A percentile compares a stretch with the other conserved stretches of the same genome.
Conservation (phyloP, 2,888 invertebrate genomes). For the Lasioglossum leucozonium region DNA sequence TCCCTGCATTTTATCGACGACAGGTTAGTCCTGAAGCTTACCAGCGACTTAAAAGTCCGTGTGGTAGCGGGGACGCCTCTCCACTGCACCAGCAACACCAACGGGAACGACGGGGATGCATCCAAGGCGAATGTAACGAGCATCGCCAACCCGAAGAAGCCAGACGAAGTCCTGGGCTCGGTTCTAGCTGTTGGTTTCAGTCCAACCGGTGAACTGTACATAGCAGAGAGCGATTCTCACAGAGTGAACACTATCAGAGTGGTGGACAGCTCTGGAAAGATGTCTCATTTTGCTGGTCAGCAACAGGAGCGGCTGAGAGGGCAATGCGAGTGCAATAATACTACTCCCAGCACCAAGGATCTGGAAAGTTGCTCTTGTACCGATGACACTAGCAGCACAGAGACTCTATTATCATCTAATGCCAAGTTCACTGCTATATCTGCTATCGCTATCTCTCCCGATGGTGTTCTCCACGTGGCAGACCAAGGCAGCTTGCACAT, state of each 20-base stretch:
- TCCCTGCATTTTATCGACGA: conserved; percentile 98
- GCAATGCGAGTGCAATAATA: conserved; percentile 79
- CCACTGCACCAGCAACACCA: conserved; percentile 91
- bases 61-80: conserved; percentile 97
- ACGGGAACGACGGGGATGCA: conserved; percentile 73
- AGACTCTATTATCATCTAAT: conserved; percentile 94
- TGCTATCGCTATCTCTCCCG: conserved; percentile 96
- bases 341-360: conserved; percentile 78
- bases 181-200: conserved; percentile 96
- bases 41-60: conserved; percentile 95
- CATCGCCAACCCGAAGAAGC: conserved; percentile 86
- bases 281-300: conserved; percentile 96
- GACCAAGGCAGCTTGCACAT: conserved; percentile 97
- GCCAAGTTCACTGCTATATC: conserved; percentile 95
- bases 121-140: conserved; percentile 79
- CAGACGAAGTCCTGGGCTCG: conserved; percentile 91
- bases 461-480: conserved; percentile 97
- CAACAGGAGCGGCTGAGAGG: conserved; percentile 86
- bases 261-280: conserved; percentile 95
- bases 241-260: conserved; percentile 93
- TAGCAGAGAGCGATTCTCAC: conserved; percentile 96
- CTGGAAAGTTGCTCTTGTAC: conserved; percentile 86
- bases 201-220: conserved; percentile 95
- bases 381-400: conserved; percentile 91
- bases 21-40: conserved; percentile 95